A percentile compares a stretch with the other conserved stretches of the same genome.
These are phyloP conservation scores for Sisyra nigra DNA, from an alignment of 2,888 invertebrate species.

Conservation along the genomic window DNA sequence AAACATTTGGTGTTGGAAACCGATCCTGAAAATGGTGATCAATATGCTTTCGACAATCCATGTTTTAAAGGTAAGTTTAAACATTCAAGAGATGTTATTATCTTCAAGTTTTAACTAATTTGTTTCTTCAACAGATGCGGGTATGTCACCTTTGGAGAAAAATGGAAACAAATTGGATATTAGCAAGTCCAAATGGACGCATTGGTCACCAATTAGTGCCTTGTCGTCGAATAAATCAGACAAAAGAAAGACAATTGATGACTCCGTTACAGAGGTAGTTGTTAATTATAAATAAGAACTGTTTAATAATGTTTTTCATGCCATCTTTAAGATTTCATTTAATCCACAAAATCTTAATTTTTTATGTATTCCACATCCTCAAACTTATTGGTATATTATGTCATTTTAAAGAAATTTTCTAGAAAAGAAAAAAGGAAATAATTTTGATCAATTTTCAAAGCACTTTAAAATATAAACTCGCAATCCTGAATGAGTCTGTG, in stretches of 20 bases:
- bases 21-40: conserved; percentile 57
- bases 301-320: conserved; percentile 3
- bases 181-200: conserved; percentile 26
- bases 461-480: too few relatives aligned
- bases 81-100: too few relatives aligned
- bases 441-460: too few relatives aligned
- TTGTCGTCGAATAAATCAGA: conserved; percentile 24
- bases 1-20: conserved; percentile 56
- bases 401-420: too few relatives aligned
- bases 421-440: too few relatives aligned
- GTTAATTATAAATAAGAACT: conserved; percentile 4
- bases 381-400: too few relatives aligned
- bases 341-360: too few relatives aligned
- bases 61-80: conserved; percentile 40
- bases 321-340: too few relatives aligned
- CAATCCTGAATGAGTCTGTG: too few relatives aligned
- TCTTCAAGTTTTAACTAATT: too few relatives aligned
- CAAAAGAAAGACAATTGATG: conserved; percentile 37
- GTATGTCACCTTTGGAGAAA: conserved; percentile 17
- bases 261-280: conserved; percentile 35
- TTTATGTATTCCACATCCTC: too few relatives aligned
- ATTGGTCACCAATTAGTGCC: conserved; percentile 28
- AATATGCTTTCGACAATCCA: conserved; percentile 68
- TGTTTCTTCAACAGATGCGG: conserved; percentile 21
- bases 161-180: conserved; percentile 13